Evolutionary conservation across 2,888 invertebrate genomes (phyloP).

Genomic region (Camptogramma bilineatum): DNA sequence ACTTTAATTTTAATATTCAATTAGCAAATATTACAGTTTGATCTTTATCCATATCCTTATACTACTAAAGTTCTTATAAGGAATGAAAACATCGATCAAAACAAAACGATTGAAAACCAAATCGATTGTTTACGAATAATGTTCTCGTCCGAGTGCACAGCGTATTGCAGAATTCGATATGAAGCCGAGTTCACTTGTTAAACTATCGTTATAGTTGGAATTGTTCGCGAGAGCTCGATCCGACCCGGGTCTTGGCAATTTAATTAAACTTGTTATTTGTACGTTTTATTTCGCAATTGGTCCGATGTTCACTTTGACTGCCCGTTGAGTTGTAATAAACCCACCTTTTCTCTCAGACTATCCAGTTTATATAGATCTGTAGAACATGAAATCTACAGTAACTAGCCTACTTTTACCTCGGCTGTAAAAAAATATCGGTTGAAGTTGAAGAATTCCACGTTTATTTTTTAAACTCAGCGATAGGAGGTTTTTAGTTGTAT

Average conservation of each 20-base stretch:
- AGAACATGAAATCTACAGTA: constrained; percentile 1
- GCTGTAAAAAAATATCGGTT: not conserved
- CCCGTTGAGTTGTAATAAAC: constrained; percentile 63
- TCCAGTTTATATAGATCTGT: constrained; percentile 16
- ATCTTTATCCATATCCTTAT: too few species aligned
- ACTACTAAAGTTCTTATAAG: not conserved
- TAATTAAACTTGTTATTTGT: constrained; percentile 85
- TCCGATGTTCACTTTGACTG: constrained; percentile 75
- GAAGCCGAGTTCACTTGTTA: constrained; percentile 79
- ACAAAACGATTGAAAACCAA: constrained; percentile 45
- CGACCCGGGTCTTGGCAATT: constrained; percentile 73
- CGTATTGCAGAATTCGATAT: constrained; percentile 67
- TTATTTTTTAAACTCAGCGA: constrained; percentile 31
- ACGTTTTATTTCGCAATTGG: constrained; percentile 82
- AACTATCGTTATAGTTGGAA: constrained; percentile 78
- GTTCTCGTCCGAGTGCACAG: constrained; percentile 63
- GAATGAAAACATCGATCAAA: constrained; percentile 36
- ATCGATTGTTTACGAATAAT: constrained; percentile 58
- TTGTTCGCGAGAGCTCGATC: constrained; percentile 65
- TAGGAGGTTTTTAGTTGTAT: constrained; percentile 47
- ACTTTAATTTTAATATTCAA: too few species aligned
- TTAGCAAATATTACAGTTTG: too few species aligned
- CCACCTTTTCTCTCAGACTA: constrained; percentile 35
- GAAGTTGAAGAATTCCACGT: not conserved
- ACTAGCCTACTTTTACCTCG: not conserved